phyloP scores from a whole-genome alignment of 2,888 invertebrate species.

The Cinara cedri region DNA sequence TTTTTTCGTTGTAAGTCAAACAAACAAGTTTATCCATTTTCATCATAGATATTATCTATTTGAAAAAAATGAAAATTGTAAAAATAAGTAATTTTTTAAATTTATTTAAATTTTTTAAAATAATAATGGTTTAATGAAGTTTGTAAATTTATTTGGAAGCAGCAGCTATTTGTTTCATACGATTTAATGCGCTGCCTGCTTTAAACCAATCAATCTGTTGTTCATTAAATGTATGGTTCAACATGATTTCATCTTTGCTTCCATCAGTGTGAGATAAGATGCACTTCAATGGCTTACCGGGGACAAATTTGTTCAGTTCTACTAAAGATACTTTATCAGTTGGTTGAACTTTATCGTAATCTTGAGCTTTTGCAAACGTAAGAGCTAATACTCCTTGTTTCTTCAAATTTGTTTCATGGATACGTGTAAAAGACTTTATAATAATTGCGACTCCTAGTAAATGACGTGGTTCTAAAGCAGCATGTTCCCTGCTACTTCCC shows the following conservation, averaged over 20 bases:
- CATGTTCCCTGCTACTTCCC: constrained; percentile 94
- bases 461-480: no score
- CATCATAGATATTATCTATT: no score
- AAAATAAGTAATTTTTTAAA: constrained; percentile 44
- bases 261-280: constrained; percentile 91
- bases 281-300: constrained; percentile 89
- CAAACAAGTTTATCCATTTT: no score
- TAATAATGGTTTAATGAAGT: not conserved
- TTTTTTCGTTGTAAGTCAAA: no score
- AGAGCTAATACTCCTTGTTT: no score
- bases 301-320: constrained; percentile 80
- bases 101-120: constrained; percentile 33
- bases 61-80: constrained; percentile 37
- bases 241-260: constrained; percentile 78
- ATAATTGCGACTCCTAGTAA: no score
- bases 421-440: no score
- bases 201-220: constrained; percentile 98
- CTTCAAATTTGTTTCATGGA: no score
- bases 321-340: no score
- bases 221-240: constrained; percentile 96
- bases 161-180: constrained; percentile 86
- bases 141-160: constrained; percentile 31
- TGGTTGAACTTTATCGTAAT: no score
- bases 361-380: no score
- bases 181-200: no score